Base-by-base conservation (phyloP, 37 sponge, comb jelly and placozoan genomes). In the Bolinopsis microptera region DNA sequence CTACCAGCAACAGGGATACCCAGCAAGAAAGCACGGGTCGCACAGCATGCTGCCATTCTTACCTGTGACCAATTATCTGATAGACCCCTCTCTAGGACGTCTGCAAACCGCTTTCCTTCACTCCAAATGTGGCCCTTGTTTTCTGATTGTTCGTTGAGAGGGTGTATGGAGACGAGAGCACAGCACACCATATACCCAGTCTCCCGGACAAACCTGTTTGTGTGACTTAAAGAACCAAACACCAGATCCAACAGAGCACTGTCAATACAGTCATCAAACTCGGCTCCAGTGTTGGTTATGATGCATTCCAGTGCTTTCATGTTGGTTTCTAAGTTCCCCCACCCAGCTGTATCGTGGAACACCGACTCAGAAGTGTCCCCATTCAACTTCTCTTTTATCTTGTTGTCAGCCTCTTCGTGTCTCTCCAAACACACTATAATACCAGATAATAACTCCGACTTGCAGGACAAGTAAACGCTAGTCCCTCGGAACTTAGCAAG, bases 41-140 rank as follows among this genome's bases (percentile, higher is more conserved):
- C 99, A 28, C 96, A 93, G 25, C 96, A 97, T 0, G 96, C 96
- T 34, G 99, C 92, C 96, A 97, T 95, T 32, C 99, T 90, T 18
- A 98, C 98, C 95, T 96, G 83, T 38, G 97, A 97, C 99, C 99
- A 98, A 76, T 98, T 96, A 69, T 98, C 99, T 16, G 97, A 94
- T 38, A 98, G 94, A 0, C 99, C 99, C 16, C 69, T 23, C 76
- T 32, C 94, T 24, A 95, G 69, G 69, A 68, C 92, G 33, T 61
- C 95, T n/a, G 68, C 88, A 69, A 69, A 69, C 26, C 93, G 37
- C 27, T 0, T 93, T 27, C 94, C 92, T 93, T 69, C 93, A 25
- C 69, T 38, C 94, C 92, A 90, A 21, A 41, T 68, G 13, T 21
- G 69, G 26, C 86, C 83, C 83, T 38, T 68, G 36, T 28, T 93